Percentiles rank a stretch among this genome's conserved stretches.
phyloP scores from a whole-genome alignment of 2,888 invertebrate species.

The Proisotoma minuta region DNA sequence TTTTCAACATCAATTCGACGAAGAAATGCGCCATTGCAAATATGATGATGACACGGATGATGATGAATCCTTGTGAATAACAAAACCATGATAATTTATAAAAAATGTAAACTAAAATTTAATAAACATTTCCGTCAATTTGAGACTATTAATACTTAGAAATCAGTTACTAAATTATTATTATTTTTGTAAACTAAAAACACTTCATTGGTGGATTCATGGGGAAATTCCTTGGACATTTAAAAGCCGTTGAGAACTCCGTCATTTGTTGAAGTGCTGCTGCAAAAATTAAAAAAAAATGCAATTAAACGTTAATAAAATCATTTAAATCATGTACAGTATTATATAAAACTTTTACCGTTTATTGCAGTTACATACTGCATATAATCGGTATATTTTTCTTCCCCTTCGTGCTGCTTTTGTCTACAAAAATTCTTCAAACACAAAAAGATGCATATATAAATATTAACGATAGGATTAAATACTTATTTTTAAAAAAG shows the following conservation, averaged over 20 bases:
- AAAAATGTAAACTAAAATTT: too few species aligned
- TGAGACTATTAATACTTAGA: too few species aligned
- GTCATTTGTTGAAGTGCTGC: background rate
- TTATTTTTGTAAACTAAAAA: background rate
- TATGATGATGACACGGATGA: background rate
- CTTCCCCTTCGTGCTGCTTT: background rate
- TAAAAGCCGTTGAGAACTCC: background rate
- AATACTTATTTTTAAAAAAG: background rate
- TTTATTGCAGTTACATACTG: background rate
- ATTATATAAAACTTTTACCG: too few species aligned
- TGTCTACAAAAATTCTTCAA: background rate
- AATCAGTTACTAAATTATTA: background rate
- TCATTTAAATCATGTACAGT: too few species aligned
- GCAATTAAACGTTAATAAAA: too few species aligned
- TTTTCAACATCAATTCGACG: constrained; percentile 22
- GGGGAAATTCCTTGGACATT: background rate
- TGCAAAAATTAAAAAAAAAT: too few species aligned
- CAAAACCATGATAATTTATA: too few species aligned
- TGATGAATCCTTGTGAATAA: background rate
- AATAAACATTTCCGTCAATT: too few species aligned
- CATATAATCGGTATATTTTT: background rate
- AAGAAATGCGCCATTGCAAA: constrained; percentile 13
- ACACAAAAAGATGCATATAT: background rate
- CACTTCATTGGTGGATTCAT: constrained; percentile 2
- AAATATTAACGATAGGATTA: background rate